Base-by-base conservation (phyloP, 1,140 invertebrate species). In the Hirudo medicinalis region DNA sequence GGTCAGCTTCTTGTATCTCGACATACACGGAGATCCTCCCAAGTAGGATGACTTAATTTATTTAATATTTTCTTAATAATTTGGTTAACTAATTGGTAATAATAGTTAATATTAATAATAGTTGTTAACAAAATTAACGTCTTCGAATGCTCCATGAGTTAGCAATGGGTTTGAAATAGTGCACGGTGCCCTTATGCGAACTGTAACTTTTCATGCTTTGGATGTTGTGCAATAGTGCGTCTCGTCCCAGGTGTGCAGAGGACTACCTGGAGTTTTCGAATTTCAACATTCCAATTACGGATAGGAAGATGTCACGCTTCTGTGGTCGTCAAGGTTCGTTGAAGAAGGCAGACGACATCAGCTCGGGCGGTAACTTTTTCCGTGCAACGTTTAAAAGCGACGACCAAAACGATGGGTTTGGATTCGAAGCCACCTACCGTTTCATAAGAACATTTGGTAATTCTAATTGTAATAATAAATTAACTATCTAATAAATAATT, bases 191-290 rank as follows among this genome's bases (percentile, higher is more conserved):
- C n/a, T n/a, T n/a, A n/a, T n/a, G n/a, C n/a, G n/a, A n/a, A n/a
- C n/a, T 36, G 6, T 36, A 36, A 36, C 32, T 36, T 36, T 6
- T 2, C 32, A 6, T 36, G 32, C 2, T 6, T 36, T 36, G 32
- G 6, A 2, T 36, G 32, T 36, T 36, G 6, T 3, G 6, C 32
- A 36, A 36, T 36, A 2, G 6, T 6, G 32, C 6, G 32, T 5
- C 43, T 5, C 13, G 13, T 49, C 43, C 32, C 43, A 49, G 43
- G 43, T 49, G 43, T 17, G 11, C 8, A 4, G 57, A 91, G 77
- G 93, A 96, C 81, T 95, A 89, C 79, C 88, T 96, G 53, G 91
- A 94, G 80, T 94, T 96, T 80, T 93, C 91, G n/a, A 96, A 96
- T 82, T 94, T 89, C 77, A 87, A 91, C 86, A 87, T 88, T 71